phyloP scores from a whole-genome alignment of 2,888 invertebrate genomes.

The Drosophila setosimentum region DNA sequence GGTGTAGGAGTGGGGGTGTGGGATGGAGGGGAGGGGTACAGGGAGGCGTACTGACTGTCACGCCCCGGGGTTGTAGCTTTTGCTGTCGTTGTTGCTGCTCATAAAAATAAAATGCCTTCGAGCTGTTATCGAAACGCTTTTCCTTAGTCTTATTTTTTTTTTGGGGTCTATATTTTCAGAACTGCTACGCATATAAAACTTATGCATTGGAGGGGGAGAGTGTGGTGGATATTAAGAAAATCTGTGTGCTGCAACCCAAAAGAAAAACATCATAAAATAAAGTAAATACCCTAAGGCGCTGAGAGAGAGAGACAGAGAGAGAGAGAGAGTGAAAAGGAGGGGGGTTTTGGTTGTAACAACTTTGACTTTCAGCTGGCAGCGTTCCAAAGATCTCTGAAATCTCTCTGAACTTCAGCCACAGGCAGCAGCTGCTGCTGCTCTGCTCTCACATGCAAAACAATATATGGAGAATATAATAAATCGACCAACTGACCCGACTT shows the following conservation, averaged over 20 bases:
- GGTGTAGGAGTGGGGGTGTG: neutral
- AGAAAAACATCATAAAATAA: slow-evolving; percentile 15
- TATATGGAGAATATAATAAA: neutral
- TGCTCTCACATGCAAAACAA: slow-evolving; percentile 36
- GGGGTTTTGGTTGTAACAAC: slow-evolving; percentile 27
- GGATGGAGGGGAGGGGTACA: neutral
- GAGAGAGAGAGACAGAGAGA: neutral
- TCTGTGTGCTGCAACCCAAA: slow-evolving; percentile 37
- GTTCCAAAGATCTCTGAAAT: slow-evolving; percentile 33
- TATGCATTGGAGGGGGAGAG: slow-evolving; percentile 22
- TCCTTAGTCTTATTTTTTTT: slow-evolving; percentile 17
- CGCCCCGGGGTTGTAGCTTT: slow-evolving; percentile 32
- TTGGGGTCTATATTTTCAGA: slow-evolving; percentile 40
- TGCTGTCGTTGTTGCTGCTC: slow-evolving; percentile 43
- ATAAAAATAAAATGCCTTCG: slow-evolving; percentile 69
- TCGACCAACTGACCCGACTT: slow-evolving; percentile 45
- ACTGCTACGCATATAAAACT: slow-evolving; percentile 50
- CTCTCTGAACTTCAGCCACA: slow-evolving; percentile 43
- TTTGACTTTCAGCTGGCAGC: slow-evolving; percentile 57
- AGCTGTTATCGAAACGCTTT: slow-evolving; percentile 63
- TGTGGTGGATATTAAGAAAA: slow-evolving; percentile 57
- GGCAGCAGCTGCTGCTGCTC: slow-evolving; percentile 1
- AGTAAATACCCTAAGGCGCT: slow-evolving; percentile 23
- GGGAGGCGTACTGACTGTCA: neutral
- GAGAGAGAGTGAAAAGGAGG: neutral